These are phyloP conservation scores for Mus spicilegus DNA, from an alignment of 2,113 vertebrate genomes.

Conservation along the genomic window DNA sequence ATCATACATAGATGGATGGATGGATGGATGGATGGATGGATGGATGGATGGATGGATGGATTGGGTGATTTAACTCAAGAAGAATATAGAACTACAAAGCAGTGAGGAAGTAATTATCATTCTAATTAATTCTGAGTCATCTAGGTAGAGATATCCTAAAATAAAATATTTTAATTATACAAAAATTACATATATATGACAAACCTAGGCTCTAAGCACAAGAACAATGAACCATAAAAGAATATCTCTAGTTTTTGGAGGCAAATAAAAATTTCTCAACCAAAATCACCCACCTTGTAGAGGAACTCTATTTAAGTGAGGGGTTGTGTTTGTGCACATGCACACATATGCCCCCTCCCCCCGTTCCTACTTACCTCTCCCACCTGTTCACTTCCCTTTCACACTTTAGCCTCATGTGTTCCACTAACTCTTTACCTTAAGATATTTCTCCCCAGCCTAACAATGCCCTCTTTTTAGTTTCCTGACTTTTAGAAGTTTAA, in stretches of 20 bases:
- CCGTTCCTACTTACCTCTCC: not conserved
- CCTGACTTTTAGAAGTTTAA: no score
- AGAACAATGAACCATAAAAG: slow-evolving; percentile 14
- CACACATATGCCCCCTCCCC: not conserved
- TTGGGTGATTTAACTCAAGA: not conserved
- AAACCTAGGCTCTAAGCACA: slow-evolving; percentile 25
- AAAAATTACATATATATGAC: not conserved
- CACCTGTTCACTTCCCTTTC: not conserved
- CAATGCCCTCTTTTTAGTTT: not conserved
- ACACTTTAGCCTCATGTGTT: not conserved
- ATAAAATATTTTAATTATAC: not conserved
- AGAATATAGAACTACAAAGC: not conserved
- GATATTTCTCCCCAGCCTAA: not conserved
- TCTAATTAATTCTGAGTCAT: not conserved
- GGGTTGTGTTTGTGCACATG: not conserved
- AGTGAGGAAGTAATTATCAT: not conserved
- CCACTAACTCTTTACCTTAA: not conserved
- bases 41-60: not conserved
- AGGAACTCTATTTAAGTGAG: not conserved
- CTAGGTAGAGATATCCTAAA: not conserved
- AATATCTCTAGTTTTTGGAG: not conserved
- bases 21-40: not conserved
- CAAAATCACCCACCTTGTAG: not conserved
- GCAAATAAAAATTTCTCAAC: not conserved
- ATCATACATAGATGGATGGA: not conserved